phyloP scores from a whole-genome alignment of 1,140 invertebrate species.

The Drosophila nasuta region DNA sequence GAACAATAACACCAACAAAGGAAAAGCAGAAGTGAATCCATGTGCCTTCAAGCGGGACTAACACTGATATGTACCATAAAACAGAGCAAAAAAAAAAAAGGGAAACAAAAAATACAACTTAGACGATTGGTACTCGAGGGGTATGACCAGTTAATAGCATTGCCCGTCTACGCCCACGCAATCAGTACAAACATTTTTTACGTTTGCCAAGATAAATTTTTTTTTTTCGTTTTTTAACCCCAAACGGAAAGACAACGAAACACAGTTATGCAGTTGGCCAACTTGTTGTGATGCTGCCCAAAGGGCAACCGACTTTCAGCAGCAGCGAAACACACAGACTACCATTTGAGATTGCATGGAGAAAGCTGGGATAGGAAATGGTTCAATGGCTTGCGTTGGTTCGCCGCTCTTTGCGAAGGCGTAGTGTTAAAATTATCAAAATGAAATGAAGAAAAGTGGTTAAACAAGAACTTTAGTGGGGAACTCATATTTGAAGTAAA shows the following conservation, averaged over 20 bases:
- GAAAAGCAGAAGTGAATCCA: constrained; percentile 15
- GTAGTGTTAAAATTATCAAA: constrained; percentile 39
- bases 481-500: too few species aligned
- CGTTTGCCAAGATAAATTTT: constrained; percentile 32
- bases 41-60: constrained; percentile 45
- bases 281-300: constrained; percentile 46
- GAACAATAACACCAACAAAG: constrained; percentile 6
- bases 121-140: constrained; percentile 28
- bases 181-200: constrained; percentile 53
- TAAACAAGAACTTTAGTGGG: constrained; percentile 15
- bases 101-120: background rate
- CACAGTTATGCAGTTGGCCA: constrained; percentile 45
- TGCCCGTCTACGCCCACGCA: constrained; percentile 59
- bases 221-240: constrained; percentile 8
- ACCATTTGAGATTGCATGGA: background rate
- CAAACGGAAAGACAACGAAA: constrained; percentile 34
- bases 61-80: constrained; percentile 45
- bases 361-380: background rate
- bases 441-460: constrained; percentile 36
- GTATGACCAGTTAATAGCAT: constrained; percentile 59
- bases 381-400: constrained; percentile 33
- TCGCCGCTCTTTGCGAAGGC: constrained; percentile 21
- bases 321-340: background rate
- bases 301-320: constrained; percentile 23
- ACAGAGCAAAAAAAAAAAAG: background rate